Base-by-base conservation (phyloP, 64 coral and sea anemone species). In the Cladopsammia gracilis region DNA sequence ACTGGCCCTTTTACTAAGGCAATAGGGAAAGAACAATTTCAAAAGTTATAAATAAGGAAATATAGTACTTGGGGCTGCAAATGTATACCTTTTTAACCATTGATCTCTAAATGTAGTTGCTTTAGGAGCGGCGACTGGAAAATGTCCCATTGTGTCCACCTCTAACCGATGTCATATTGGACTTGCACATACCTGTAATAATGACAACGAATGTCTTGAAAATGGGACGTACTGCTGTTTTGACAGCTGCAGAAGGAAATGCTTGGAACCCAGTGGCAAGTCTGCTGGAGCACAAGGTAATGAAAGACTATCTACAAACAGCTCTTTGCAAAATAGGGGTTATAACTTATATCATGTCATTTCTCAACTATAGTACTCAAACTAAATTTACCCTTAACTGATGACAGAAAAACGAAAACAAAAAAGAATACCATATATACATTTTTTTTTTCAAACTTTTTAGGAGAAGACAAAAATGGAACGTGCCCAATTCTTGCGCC, bases 231-330 rank as follows among this genome's bases (percentile, higher is more conserved):
- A 77, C 48, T 96, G 95, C 24, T 96, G 95, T 67, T 96, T 91
- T 68, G 95, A 96, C 73, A 86, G 95, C 70, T 96, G 95, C 67
- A 77, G 76, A 60, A 81, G 88, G 45, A 96, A 59, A 83, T 96
- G 95, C 45, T 20, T 48, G 42, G 80, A 84, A 67, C 60, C 62
- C 46, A 66, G 34, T 49, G 20, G 26, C 7, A 20, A 50, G 2
- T 48, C 44, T 22, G 80, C 61, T 23, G 26, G 14, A 9, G 46
- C 80, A n/a, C 60, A 84, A 83, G 80, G 80, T 84, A 82, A 44
- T 10, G 7, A 42, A 3, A 8, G 34, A 34, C 34, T 34, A 34
- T 34, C 34, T 34, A 34, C 34, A 34, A 34, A 34, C 0, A 34
- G 34, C 34, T 2, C 34, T 34, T 34, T 34, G 34, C 34, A 34